Evolutionary conservation across 1,140 invertebrate species (phyloP).

Genomic region (Cylas formicarius): DNA sequence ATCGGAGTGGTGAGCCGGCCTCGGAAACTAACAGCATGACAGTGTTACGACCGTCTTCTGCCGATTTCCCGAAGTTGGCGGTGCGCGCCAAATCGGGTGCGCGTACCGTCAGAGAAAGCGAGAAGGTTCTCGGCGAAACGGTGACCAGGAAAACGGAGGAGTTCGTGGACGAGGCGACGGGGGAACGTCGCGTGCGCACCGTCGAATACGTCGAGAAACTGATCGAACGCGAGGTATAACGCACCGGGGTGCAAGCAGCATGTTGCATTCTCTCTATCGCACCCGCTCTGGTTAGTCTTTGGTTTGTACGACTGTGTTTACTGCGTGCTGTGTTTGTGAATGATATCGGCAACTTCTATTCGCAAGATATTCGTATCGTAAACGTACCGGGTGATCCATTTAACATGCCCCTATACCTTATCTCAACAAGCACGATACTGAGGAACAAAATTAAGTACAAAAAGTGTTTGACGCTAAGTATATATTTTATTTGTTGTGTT

Average conservation of each 20-base stretch:
- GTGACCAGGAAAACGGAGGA: conserved; percentile 80
- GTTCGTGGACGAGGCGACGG: conserved; percentile 76
- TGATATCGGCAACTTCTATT: too few species aligned
- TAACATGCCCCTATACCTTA: too few species aligned
- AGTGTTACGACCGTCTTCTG: conserved; percentile 50
- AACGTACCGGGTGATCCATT: too few species aligned
- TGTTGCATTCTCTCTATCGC: conserved; percentile 23
- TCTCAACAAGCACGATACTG: too few species aligned
- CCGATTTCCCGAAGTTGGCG: conserved; percentile 72
- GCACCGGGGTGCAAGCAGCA: conserved; percentile 26
- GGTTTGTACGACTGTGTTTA: conserved; percentile 10
- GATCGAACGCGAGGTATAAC: conserved; percentile 86
- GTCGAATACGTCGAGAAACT: conserved; percentile 90
- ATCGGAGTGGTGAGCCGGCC: conserved; percentile 10
- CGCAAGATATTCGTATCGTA: too few species aligned
- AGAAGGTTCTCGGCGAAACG: conserved; percentile 82
- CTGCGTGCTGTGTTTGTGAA: conserved; percentile 5
- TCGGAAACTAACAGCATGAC: conserved; percentile 23
- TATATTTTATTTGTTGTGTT: too few species aligned
- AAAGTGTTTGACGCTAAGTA: too few species aligned
- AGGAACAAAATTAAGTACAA: too few species aligned
- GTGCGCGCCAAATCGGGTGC: conserved; percentile 73
- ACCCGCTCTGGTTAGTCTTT: conserved; percentile 25
- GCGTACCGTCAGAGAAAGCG: conserved; percentile 75
- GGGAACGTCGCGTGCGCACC: conserved; percentile 76